These are phyloP conservation scores for Onychomys torridus DNA, from an alignment of 2,797 vertebrate genomes.

Conservation along the genomic window DNA sequence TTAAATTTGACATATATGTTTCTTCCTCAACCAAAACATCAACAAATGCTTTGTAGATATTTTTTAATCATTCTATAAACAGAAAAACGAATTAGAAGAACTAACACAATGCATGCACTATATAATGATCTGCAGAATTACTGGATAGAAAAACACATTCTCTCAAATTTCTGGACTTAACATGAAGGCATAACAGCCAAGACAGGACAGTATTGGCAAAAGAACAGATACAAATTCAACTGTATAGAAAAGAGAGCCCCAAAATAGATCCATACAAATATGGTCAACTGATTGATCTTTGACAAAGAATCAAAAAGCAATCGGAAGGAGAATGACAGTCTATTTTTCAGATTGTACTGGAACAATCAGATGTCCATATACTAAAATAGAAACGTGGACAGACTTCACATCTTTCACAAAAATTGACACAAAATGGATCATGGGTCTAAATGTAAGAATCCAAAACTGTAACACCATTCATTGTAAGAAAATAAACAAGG, in stretches of 20 bases:
- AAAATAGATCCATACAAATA: neutral
- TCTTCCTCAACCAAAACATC: neutral
- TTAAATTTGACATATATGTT: neutral
- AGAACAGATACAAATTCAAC: neutral
- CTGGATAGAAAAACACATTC: neutral
- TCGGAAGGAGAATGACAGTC: neutral
- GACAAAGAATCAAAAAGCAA: conserved; percentile 35
- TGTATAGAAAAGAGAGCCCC: neutral
- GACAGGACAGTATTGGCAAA: neutral
- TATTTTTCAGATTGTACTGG: neutral
- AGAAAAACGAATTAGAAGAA: neutral
- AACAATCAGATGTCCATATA: conserved; percentile 5
- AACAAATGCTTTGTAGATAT: neutral
- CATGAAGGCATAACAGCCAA: neutral
- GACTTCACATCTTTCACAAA: neutral
- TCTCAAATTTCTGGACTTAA: neutral
- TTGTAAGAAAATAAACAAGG: neutral
- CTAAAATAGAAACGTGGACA: conserved; percentile 32
- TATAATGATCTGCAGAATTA: neutral
- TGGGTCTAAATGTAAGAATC: neutral
- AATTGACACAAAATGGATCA: neutral
- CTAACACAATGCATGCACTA: neutral
- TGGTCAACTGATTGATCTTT: conserved; percentile 11
- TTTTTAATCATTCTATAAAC: neutral
- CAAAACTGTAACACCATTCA: neutral